Conservation (phyloP, 1,140 invertebrate genomes). For the Mycetomoellerius zeteki region DNA sequence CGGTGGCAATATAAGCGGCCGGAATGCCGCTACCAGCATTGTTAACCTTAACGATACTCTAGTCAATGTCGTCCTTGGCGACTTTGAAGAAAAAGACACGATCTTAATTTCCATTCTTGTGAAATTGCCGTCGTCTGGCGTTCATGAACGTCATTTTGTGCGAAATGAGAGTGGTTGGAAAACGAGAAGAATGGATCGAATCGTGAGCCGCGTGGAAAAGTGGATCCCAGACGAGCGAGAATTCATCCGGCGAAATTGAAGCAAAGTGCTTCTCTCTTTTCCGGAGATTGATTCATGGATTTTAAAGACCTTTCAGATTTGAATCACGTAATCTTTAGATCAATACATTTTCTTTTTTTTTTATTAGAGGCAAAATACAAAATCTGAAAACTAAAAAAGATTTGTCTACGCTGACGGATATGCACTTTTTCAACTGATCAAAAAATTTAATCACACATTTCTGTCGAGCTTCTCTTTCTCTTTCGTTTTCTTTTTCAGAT, state of each 20-base stretch:
- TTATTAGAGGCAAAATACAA: not conserved
- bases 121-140: not conserved
- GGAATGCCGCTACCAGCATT: slow-evolving; percentile 28
- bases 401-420: no score
- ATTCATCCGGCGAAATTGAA: slow-evolving; percentile 36
- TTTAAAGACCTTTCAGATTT: not conserved
- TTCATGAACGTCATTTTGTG: slow-evolving; percentile 16
- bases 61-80: not conserved
- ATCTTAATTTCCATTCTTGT: slow-evolving; percentile 8
- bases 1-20: not conserved
- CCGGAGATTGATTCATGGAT: slow-evolving; percentile 10
- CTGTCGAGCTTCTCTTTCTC: not conserved
- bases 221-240: not conserved
- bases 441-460: slow-evolving; percentile 11
- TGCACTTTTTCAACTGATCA: not conserved
- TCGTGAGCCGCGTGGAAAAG: slow-evolving; percentile 17
- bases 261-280: not conserved
- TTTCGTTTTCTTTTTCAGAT: not conserved
- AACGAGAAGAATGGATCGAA: not conserved
- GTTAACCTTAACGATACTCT: not conserved
- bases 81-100: not conserved
- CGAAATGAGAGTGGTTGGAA: slow-evolving; percentile 6
- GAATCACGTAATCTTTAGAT: not conserved
- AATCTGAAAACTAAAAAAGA: not conserved
- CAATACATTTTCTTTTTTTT: not conserved